These are phyloP conservation scores for Brachirus orientalis DNA, from an alignment of 2,113 vertebrate species.

Conservation along the genomic window DNA sequence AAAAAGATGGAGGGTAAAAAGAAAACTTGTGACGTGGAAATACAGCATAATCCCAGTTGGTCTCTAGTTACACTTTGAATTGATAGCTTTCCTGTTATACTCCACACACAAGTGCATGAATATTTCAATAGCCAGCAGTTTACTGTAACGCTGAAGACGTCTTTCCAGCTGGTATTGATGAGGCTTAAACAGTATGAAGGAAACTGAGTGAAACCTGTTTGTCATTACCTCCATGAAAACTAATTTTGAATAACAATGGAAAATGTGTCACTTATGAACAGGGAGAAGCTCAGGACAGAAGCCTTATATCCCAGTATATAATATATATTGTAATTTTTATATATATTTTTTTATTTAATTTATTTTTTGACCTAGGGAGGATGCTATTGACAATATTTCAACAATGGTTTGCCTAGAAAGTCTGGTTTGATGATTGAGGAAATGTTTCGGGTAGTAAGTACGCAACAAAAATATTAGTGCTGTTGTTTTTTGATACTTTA, in stretches of 20 bases:
- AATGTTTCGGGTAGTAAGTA: no score
- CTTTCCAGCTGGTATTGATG: constrained; percentile 26
- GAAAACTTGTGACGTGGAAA: constrained; percentile 56
- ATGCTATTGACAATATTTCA: no score
- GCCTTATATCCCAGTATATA: no score
- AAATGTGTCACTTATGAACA: no score
- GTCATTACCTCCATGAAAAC: constrained; percentile 14
- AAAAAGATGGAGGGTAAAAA: not conserved
- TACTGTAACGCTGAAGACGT: constrained; percentile 64
- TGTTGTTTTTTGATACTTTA: no score
- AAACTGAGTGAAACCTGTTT: constrained; percentile 2
- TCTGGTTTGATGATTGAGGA: no score
- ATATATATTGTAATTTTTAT: no score
- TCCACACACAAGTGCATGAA: constrained; percentile 52
- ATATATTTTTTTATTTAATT: no score
- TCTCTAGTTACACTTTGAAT: constrained; percentile 64
- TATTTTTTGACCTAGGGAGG: no score
- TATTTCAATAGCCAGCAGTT: constrained; percentile 66
- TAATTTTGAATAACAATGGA: not conserved
- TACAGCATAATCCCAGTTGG: constrained; percentile 42
- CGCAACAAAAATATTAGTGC: no score
- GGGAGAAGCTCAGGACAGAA: no score
- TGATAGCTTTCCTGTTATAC: constrained; percentile 39
- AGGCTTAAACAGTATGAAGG: constrained; percentile 38
- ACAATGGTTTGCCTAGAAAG: no score